These are phyloP conservation scores for Distichodus sexfasciatus DNA, from an alignment of 2,797 vertebrate species.

Conservation along the genomic window DNA sequence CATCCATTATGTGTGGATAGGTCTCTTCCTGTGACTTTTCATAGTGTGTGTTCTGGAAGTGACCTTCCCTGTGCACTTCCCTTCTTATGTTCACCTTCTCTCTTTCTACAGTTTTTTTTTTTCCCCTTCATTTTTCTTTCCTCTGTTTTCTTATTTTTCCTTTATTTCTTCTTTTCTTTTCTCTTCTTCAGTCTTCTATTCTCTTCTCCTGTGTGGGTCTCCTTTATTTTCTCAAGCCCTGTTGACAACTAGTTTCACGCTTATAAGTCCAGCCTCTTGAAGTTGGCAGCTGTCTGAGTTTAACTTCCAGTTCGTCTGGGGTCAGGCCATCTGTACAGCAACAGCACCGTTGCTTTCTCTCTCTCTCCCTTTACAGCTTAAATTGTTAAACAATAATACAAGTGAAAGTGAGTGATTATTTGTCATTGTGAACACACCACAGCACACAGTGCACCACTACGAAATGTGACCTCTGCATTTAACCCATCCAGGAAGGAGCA, in stretches of 20 bases:
- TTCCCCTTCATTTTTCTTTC: conserved; percentile 27
- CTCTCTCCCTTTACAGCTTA: too few species aligned
- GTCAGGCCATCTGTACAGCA: conserved; percentile 18
- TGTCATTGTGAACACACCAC: too few species aligned
- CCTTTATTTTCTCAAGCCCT: conserved; percentile 70
- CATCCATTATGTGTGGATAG: conserved; percentile 39
- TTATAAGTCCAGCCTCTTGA: conserved; percentile 57
- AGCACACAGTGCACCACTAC: too few species aligned
- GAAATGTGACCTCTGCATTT: too few species aligned
- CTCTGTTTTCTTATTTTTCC: conserved; percentile 27
- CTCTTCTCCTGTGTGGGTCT: conserved; percentile 30
- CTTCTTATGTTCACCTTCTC: too few species aligned
- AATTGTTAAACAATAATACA: too few species aligned
- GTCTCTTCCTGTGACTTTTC: conserved; percentile 44
- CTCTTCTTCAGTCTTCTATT: conserved; percentile 27
- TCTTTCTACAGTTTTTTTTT: too few species aligned
- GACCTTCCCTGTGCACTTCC: conserved; percentile 18
- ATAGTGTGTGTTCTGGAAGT: conserved; percentile 16
- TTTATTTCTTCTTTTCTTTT: conserved; percentile 56
- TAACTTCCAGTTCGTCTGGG: conserved; percentile 56
- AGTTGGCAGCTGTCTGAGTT: conserved; percentile 48
- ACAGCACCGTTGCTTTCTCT: too few species aligned
- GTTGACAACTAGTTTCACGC: conserved; percentile 66
- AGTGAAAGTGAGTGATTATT: too few species aligned
- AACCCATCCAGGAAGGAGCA: too few species aligned